Evolutionary conservation across 2,888 invertebrate species (phyloP).

Genomic region (Drosophila parthenogenetica): DNA sequence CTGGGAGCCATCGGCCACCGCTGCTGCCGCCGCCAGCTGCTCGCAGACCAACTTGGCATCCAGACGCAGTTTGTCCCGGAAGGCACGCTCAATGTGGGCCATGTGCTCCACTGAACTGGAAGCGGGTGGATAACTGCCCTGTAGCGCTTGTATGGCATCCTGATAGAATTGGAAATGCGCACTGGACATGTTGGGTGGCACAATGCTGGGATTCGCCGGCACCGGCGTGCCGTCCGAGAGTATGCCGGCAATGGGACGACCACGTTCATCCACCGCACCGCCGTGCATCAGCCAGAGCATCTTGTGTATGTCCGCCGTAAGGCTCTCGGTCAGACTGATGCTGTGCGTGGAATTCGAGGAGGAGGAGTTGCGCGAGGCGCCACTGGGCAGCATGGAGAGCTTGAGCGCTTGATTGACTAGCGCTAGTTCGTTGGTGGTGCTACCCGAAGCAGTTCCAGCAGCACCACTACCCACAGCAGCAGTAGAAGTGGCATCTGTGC

Average conservation of each 20-base stretch:
- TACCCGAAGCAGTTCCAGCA: neutral
- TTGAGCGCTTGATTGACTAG: slow-evolving; percentile 71
- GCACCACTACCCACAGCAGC: too few species aligned
- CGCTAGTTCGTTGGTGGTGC: slow-evolving; percentile 75
- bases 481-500: too few species aligned
- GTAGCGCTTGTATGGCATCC: slow-evolving; percentile 81
- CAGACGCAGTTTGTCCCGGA: slow-evolving; percentile 76
- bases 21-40: slow-evolving; percentile 59
- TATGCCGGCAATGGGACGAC: slow-evolving; percentile 70
- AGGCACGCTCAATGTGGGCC: slow-evolving; percentile 77
- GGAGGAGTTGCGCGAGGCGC: slow-evolving; percentile 86
- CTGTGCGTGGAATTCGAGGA: slow-evolving; percentile 87
- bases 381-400: slow-evolving; percentile 86
- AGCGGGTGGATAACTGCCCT: slow-evolving; percentile 58
- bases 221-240: slow-evolving; percentile 66
- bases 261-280: slow-evolving; percentile 77
- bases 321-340: slow-evolving; percentile 86
- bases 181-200: slow-evolving; percentile 77
- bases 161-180: slow-evolving; percentile 82
- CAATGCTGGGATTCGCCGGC: slow-evolving; percentile 62
- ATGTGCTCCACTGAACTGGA: slow-evolving; percentile 74
- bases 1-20: slow-evolving; percentile 49
- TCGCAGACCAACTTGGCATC: slow-evolving; percentile 79
- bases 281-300: slow-evolving; percentile 85
- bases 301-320: slow-evolving; percentile 84